Evolutionary conservation across 2,888 invertebrate species (phyloP), one percentile per base, ranked within the genome.

Genomic region (Stramonita haemastoma): DNA sequence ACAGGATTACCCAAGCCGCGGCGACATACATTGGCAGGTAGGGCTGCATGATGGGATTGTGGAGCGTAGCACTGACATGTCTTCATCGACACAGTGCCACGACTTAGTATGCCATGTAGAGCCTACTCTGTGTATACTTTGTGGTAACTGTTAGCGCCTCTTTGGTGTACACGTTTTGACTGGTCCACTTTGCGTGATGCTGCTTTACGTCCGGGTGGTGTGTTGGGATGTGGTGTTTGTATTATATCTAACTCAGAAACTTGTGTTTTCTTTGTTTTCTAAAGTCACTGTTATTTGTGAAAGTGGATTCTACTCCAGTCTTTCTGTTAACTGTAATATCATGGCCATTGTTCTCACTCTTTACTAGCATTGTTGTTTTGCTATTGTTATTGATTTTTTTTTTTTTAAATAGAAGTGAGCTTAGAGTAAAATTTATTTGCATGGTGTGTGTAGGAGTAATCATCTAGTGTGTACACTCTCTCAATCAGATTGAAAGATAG

Each of bases 1-100:
- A 29, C 84, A 84, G 77, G 89, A 89, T 70, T 36, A 56, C 36
- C 84, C 29, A 13, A 32, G 36, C 66, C 85, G 70, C 26, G 77
- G 89, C 26, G 85, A 89, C 73, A 73, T 85, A 26, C 89, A 89
- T 29, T 89, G 89, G 89, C 89, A 89, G 89, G 89, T 89, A 89
- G 83, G 88, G 81, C 26, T 83, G 88, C 88, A 89, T 86, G 86
- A 26, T 87, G 70, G 87, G 87, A 34, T 60, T 86, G 57, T 66
- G 60, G 86, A 60, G 6, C 66, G 26, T 86, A 86, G 86, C 86
- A 86, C 34, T 86, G 56, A 66, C 66, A 29, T 36, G 56, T 5
- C n/a, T 81, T 0, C 46, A 46, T 0, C 46, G 26, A 26, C 81
- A 83, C 81, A 46, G 36, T 79, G 77, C 32, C 32, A 32, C 46